Evolutionary conservation across 2,113 vertebrate genomes (phyloP).

Genomic region (Dasyurus viverrinus): DNA sequence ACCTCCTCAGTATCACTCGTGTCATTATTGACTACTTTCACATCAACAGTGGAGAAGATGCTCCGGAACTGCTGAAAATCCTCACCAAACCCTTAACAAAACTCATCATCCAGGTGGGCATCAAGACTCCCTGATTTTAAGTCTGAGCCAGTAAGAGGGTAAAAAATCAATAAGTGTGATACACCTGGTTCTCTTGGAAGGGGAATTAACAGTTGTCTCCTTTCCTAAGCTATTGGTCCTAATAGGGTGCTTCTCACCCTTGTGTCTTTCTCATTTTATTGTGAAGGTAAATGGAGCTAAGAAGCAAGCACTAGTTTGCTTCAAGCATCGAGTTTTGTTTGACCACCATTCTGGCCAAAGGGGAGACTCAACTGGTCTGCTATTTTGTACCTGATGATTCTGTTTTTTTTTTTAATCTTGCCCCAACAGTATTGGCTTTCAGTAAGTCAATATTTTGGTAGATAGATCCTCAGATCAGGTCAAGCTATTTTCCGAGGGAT

Average conservation of each 20-base stretch:
- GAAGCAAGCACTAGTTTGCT: background rate
- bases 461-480: background rate
- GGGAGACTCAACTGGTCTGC: background rate
- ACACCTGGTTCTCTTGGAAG: background rate
- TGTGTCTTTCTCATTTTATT: background rate
- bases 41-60: conserved; percentile 89
- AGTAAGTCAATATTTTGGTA: no score
- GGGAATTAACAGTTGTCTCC: background rate
- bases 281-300: background rate
- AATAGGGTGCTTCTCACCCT: background rate
- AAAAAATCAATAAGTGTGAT: background rate
- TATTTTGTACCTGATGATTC: no score
- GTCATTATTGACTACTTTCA: conserved; percentile 88
- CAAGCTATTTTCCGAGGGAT: background rate
- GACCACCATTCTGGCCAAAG: background rate
- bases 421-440: background rate
- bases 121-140: background rate
- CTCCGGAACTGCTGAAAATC: conserved; percentile 92
- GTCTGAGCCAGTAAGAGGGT: background rate
- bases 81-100: conserved; percentile 93
- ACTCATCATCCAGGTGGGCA: conserved; percentile 91
- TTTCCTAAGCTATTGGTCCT: background rate
- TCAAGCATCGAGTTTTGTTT: background rate
- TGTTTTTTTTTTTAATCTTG: background rate
- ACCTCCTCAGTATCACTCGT: conserved; percentile 88